A percentile compares a stretch with the other conserved stretches of the same genome.
Evolutionary conservation across 2,888 invertebrate genomes (phyloP).

Genomic region (Coremacera marginata): DNA sequence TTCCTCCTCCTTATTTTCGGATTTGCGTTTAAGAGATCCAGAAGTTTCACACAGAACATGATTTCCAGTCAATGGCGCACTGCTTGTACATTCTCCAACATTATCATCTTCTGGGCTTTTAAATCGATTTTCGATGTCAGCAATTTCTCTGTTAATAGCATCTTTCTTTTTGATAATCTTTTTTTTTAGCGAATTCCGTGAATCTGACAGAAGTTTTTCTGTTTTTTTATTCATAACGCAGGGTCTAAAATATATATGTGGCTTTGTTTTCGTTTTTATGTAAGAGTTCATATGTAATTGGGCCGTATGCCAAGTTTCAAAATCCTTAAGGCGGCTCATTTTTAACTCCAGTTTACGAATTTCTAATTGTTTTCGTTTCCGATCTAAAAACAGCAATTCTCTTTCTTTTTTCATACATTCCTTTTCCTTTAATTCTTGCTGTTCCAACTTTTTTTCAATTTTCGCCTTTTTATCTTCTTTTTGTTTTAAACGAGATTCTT

Average conservation of each 20-base stretch:
- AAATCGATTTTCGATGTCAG: conserved; percentile 72
- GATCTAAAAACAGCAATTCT: conserved; percentile 85
- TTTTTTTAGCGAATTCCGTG: conserved; percentile 76
- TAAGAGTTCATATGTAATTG: conserved; percentile 84
- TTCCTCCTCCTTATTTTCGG: background rate
- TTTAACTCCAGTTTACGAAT: conserved; percentile 91
- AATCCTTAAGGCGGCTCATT: conserved; percentile 88
- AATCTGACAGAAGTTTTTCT: conserved; percentile 76
- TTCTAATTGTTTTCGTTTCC: conserved; percentile 89
- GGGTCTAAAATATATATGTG: conserved; percentile 89
- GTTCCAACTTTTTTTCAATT: conserved; percentile 94
- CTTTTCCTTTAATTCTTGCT: conserved; percentile 87
- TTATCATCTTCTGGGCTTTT: conserved; percentile 54
- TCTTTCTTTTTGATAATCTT: conserved; percentile 75
- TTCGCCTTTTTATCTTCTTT: conserved; percentile 83
- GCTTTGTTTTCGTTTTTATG: conserved; percentile 88
- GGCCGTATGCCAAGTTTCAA: conserved; percentile 87
- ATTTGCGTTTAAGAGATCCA: background rate
- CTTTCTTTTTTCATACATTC: conserved; percentile 87
- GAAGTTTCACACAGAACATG: background rate
- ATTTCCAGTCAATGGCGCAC: too few relatives aligned
- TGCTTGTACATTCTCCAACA: conserved; percentile 37
- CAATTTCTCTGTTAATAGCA: conserved; percentile 76
- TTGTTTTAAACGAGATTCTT: conserved; percentile 89
- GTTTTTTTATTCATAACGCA: conserved; percentile 80